Conservation (phyloP, 2,113 vertebrate species). For the western clawed frog (Xenopus tropicalis) region DNA sequence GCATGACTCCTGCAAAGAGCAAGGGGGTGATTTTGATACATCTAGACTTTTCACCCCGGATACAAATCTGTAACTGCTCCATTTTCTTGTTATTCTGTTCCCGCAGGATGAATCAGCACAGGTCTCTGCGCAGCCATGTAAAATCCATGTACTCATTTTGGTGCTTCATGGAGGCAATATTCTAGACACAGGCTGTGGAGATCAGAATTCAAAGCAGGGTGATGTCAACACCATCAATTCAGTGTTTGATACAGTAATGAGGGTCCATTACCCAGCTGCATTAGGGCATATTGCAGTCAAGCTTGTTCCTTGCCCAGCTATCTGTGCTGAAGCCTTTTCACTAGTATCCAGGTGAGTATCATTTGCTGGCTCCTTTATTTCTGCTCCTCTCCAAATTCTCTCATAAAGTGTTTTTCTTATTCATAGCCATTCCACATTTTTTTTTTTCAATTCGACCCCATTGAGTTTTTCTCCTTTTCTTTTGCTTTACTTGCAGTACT, state of each 20-base stretch:
- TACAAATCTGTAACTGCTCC: neutral
- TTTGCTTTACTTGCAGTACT: no score
- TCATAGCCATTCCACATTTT: neutral
- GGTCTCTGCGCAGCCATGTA: conserved; percentile 75
- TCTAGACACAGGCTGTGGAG: conserved; percentile 90
- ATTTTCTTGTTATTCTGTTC: neutral
- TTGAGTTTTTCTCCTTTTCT: no score
- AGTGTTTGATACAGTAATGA: conserved; percentile 85
- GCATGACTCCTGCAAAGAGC: no score
- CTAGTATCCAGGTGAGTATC: conserved; percentile 86
- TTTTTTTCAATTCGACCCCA: neutral
- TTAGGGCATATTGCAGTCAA: conserved; percentile 88
- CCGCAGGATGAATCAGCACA: conserved; percentile 76
- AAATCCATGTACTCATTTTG: conserved; percentile 88
- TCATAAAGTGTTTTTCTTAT: neutral
- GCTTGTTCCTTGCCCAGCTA: conserved; percentile 90
- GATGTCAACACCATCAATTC: conserved; percentile 84
- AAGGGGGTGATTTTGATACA: no score
- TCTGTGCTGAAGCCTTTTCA: conserved; percentile 91
- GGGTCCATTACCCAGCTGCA: conserved; percentile 91
- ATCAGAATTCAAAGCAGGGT: conserved; percentile 95
- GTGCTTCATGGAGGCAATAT: conserved; percentile 95
- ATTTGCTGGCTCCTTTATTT: neutral
- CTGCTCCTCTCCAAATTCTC: neutral
- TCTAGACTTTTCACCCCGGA: no score